Conservation (phyloP, 64 coral and sea anemone species). For the Montipora foliosa region DNA sequence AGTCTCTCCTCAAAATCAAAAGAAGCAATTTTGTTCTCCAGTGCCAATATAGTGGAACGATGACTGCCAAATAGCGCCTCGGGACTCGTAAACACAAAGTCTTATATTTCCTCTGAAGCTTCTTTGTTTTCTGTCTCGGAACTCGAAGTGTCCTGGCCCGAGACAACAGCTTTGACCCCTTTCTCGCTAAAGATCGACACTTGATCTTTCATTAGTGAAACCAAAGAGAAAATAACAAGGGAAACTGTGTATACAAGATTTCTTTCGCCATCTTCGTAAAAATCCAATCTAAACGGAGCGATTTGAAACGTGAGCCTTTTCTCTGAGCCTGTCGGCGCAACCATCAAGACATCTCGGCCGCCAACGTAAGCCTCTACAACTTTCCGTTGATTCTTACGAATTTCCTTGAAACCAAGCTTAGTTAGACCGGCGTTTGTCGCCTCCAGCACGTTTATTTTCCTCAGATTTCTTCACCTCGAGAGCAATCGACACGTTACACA, state of each 20-base stretch:
- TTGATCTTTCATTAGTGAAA: too few species aligned
- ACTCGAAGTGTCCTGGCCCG: too few species aligned
- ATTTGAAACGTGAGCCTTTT: constrained; percentile 67
- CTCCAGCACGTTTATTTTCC: background rate
- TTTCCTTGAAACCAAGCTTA: constrained; percentile 53
- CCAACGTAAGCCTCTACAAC: constrained; percentile 32
- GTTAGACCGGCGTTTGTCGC: constrained; percentile 3
- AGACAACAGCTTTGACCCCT: too few species aligned
- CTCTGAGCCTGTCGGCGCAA: constrained; percentile 54
- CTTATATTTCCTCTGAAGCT: too few species aligned
- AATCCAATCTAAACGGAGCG: background rate
- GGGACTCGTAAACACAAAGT: too few species aligned
- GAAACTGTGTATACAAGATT: too few species aligned
- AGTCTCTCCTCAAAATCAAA: background rate
- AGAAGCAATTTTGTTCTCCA: background rate
- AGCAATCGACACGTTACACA: background rate
- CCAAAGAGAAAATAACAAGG: too few species aligned
- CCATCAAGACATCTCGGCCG: constrained; percentile 55
- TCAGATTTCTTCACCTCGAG: background rate
- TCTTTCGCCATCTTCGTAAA: too few species aligned
- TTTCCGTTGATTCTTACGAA: background rate
- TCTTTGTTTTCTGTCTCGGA: too few species aligned
- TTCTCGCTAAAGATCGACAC: too few species aligned
- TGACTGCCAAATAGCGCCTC: background rate
- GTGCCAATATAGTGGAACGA: background rate